Evolutionary conservation across 2,797 vertebrate genomes (phyloP).

Genomic region (Aphelocoma californica): DNA sequence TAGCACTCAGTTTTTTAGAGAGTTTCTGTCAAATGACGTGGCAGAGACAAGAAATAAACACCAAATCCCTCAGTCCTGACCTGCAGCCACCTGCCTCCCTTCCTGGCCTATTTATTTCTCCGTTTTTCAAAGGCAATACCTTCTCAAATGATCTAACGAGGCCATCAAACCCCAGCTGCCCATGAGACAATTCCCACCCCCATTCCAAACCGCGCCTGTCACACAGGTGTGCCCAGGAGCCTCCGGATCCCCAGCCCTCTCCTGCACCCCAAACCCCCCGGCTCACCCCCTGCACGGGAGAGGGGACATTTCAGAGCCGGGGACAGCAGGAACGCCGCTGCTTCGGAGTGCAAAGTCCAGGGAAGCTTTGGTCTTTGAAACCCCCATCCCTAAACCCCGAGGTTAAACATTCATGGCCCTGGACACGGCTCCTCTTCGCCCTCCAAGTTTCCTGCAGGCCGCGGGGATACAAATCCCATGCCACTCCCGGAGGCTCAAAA

Average conservation of each 20-base stretch:
- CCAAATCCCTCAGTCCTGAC: background rate
- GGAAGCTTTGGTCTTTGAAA: background rate
- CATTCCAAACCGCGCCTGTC: rapidly evolving
- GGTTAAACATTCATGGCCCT: background rate
- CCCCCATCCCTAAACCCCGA: rapidly evolving
- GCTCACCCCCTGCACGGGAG: rapidly evolving
- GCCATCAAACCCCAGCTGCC: background rate
- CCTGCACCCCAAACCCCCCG: background rate
- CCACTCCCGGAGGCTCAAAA: background rate
- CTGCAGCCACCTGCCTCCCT: background rate
- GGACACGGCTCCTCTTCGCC: background rate
- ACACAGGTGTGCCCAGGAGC: background rate
- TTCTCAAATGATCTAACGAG: rapidly evolving
- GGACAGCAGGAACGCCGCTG: rapidly evolving
- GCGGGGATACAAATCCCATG: background rate
- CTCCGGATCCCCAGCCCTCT: background rate
- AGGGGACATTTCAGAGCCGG: background rate
- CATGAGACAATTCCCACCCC: background rate
- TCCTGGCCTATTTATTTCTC: background rate
- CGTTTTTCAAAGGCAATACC: background rate
- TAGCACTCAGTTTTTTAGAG: background rate
- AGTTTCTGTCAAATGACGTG: background rate
- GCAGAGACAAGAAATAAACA: background rate
- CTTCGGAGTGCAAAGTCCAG: background rate
- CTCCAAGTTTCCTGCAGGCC: background rate